Conservation (phyloP, 2,888 invertebrate genomes). For the Dioctria linearis region DNA sequence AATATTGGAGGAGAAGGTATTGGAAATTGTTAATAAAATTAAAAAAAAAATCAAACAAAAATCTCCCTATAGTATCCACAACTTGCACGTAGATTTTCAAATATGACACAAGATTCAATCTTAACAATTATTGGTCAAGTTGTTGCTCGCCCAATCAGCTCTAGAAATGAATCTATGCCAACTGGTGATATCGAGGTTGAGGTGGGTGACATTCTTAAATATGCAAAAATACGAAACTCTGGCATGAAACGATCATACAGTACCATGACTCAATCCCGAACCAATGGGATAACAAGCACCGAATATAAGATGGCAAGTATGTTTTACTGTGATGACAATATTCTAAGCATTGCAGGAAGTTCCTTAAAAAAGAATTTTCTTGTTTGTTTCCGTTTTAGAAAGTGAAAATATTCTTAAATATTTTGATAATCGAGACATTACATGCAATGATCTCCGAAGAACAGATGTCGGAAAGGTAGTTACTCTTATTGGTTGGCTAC, state of each 20-base stretch:
- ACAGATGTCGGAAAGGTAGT: slow-evolving; percentile 67
- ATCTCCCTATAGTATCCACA: slow-evolving; percentile 65
- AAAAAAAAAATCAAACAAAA: too few relatives aligned
- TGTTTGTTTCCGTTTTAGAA: slow-evolving; percentile 60
- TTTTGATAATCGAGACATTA: slow-evolving; percentile 70
- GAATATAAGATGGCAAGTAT: slow-evolving; percentile 71
- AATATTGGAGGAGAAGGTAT: slow-evolving; percentile 67
- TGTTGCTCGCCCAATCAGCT: slow-evolving; percentile 66
- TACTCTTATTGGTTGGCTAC: slow-evolving; percentile 70
- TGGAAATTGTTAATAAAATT: not conserved
- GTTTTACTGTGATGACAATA: slow-evolving; percentile 52
- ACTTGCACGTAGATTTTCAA: slow-evolving; percentile 68
- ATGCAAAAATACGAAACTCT: slow-evolving; percentile 61
- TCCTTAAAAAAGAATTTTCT: not conserved
- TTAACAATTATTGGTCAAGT: slow-evolving; percentile 70
- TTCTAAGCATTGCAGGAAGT: not conserved
- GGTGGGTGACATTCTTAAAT: slow-evolving; percentile 68
- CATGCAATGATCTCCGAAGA: slow-evolving; percentile 69
- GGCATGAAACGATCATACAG: slow-evolving; percentile 68
- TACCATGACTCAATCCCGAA: slow-evolving; percentile 66
- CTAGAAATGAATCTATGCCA: slow-evolving; percentile 69
- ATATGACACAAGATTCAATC: slow-evolving; percentile 70
- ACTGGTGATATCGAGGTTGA: slow-evolving; percentile 71
- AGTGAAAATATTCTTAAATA: slow-evolving; percentile 69
- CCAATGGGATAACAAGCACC: slow-evolving; percentile 68